Base-by-base conservation (phyloP, 2,888 invertebrate genomes). In the Drosophila neonasuta region DNA sequence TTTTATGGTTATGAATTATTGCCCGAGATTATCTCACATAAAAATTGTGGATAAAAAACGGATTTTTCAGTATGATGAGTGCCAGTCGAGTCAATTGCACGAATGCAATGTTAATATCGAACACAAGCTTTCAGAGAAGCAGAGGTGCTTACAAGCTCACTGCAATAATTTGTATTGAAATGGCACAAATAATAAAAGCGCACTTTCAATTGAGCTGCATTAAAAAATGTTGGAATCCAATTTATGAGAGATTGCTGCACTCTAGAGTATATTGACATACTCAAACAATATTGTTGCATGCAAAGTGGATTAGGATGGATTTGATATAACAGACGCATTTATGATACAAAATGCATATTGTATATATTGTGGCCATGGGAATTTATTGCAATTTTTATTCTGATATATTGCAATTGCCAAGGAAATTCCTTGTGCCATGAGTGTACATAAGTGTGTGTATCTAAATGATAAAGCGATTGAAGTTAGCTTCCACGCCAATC, bases 1-100 rank as follows among this genome's bases (percentile, higher is more conserved):
- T 83, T 84, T 84, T 86, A 84, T 84, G 86, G 77, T 71, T 84
- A 84, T 84, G 83, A 84, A 83, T 85, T 86, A 84, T 84, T 83
- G 65, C 67, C 70, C 73, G 64, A 70, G 83, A 86, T 85, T 86
- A 84, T 86, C 83, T 77, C 54, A n/a, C 62, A 74, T 66, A 60
- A 65, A 69, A 61, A 50, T 44, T 44, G 45, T 24, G 59, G 50
- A 67, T 73, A 63, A 78, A 77, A 62, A 69, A 52, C 34, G 41
- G 15, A 52, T 41, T 29, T 44, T 29, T 13, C 3, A 41, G 9
- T 8, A 8, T 36, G 36, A 39, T 24, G 9, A 10, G 10, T 10
- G 32, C 32, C 11, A 41, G 41, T 34, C 24, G 48, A 60, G 51
- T 58, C 59, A 65, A 60, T 54, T 65, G 54, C 55, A 51, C 44